These are phyloP conservation scores for Pseudolycoriella hygida DNA, from an alignment of 2,888 invertebrate genomes.

Conservation along the genomic window DNA sequence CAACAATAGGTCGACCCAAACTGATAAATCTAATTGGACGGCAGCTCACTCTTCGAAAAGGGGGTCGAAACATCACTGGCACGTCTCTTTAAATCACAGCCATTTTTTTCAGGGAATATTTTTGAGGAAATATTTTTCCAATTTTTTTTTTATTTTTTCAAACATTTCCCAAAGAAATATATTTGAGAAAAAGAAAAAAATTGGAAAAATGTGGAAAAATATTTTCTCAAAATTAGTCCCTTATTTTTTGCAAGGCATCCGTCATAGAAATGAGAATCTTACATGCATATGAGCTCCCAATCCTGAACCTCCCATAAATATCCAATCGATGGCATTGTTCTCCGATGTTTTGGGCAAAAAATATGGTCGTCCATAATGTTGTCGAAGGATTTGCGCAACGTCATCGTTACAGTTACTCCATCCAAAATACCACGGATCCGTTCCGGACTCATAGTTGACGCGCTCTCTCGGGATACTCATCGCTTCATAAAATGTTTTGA, in stretches of 20 bases:
- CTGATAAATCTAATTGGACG: no score
- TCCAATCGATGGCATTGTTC: slow-evolving; percentile 83
- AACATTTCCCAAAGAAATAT: no score
- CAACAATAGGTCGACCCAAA: no score
- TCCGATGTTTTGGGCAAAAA: slow-evolving; percentile 77
- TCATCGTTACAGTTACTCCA: slow-evolving; percentile 89
- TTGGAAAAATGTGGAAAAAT: no score
- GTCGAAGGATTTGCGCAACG: slow-evolving; percentile 56
- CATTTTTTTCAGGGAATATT: no score
- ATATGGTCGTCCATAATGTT: slow-evolving; percentile 70
- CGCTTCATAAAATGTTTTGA: slow-evolving; percentile 59
- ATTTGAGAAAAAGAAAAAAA: slow-evolving; percentile 8
- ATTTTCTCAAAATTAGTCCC: background rate
- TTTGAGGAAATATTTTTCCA: no score
- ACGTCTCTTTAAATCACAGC: no score
- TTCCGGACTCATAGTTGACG: slow-evolving; percentile 31
- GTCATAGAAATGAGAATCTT: slow-evolving; percentile 23
- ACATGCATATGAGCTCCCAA: slow-evolving; percentile 94
- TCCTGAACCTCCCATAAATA: slow-evolving; percentile 92
- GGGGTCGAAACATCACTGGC: no score
- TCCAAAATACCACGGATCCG: slow-evolving; percentile 44
- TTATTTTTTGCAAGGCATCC: slow-evolving; percentile 3
- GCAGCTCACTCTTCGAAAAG: no score
- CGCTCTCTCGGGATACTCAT: slow-evolving; percentile 60
- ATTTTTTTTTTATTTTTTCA: no score